These are phyloP conservation scores for Gila robusta DNA, from an alignment of 2,797 vertebrate genomes.

Conservation along the genomic window DNA sequence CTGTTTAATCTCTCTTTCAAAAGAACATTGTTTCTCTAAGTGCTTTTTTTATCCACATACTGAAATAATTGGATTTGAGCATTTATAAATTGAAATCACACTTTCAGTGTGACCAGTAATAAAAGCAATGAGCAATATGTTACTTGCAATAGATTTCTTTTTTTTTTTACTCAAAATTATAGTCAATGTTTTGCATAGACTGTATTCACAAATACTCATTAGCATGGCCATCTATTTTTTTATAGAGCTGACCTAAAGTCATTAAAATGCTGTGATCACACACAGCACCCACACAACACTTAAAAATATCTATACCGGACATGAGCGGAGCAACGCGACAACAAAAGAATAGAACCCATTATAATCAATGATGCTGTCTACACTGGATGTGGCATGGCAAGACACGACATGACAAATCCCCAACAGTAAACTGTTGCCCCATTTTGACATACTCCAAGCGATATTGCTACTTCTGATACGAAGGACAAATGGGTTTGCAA, in stretches of 20 bases:
- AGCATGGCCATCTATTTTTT: neutral
- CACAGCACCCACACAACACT: neutral
- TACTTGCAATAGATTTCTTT: neutral
- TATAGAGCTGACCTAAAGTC: neutral
- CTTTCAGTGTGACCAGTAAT: conserved; percentile 10
- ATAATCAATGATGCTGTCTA: neutral
- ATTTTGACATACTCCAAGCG: neutral
- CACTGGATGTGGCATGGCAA: neutral
- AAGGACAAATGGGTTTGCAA: neutral
- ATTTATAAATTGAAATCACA: conserved; percentile 30
- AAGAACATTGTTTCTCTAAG: conserved; percentile 20
- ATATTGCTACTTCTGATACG: neutral
- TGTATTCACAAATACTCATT: neutral
- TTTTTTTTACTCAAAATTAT: no score
- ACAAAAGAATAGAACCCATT: neutral
- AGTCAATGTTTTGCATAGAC: neutral
- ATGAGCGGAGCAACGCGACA: neutral
- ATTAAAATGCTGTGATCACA: neutral
- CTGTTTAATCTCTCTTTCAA: conserved; percentile 22
- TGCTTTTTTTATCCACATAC: neutral
- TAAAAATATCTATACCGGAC: neutral
- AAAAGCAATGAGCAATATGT: neutral
- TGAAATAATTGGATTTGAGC: conserved; percentile 26
- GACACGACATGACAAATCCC: neutral
- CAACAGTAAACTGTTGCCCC: neutral